Evolutionary conservation across 2,888 invertebrate species (phyloP), one percentile per base, ranked within the genome.

Genomic region (Eupsilia transversa): DNA sequence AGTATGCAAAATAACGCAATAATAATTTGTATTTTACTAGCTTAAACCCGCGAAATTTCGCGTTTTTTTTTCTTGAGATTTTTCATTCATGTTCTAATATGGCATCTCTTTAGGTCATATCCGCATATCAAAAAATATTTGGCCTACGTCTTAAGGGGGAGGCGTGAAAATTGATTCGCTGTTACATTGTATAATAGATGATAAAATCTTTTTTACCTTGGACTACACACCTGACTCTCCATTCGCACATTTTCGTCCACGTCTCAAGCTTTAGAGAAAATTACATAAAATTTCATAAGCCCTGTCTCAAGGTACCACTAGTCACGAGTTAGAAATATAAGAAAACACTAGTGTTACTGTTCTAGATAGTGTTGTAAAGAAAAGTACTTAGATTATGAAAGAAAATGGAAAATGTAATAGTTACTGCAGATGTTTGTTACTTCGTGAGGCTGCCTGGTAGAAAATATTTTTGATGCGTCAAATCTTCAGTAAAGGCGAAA

Each of bases 231-330:
- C 5, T 20, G 41, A 49, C 27, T 27, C 60, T 67, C 72, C 38
- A 38, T 77, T 73, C 43, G 67, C 78, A 77, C 85, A 82, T 81
- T 86, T 78, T 73, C 78, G 75, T 72, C 57, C 56, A 64, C 76
- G 67, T 68, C 70, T 41, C 67, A 49, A 63, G 74, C 64, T 81
- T 82, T 77, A 70, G 72, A 69, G 81, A 75, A 84, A 84, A 82
- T 84, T 71, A 85, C 81, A 83, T 84, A 86, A 85, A 83, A 87
- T 87, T 86, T 85, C 78, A 88, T 84, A 81, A 82, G 57, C 61
- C 59, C 27, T 20, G 67, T 38, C 67, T 72, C 33, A 41, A 66
- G 20, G 52, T 66, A 35, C 14, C 38, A 52, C 33, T 14, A 41
- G 43, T 14, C 33, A 64, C 38, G 74, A 43, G 10, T 54, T 54